Percentiles rank a stretch among this genome's conserved stretches.
phyloP scores from a whole-genome alignment of 2,797 vertebrate genomes.

The Syngnathus acus region DNA sequence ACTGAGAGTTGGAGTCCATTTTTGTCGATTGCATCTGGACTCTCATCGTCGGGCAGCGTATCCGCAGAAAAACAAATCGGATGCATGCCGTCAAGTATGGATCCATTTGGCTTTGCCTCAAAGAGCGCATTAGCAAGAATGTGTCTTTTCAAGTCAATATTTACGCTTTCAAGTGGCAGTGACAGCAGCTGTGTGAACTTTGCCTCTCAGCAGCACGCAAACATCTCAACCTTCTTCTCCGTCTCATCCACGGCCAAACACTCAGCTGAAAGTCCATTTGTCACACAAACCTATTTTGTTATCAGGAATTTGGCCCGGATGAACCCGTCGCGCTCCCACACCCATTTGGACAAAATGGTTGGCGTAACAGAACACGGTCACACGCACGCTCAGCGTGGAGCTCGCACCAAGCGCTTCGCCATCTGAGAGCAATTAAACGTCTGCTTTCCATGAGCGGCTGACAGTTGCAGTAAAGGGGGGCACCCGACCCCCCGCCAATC shows the following conservation, averaged over 20 bases:
- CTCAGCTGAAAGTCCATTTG: background rate
- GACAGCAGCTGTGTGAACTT: background rate
- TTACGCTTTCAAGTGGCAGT: background rate
- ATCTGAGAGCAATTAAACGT: slow-evolving; percentile 75
- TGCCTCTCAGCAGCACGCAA: background rate
- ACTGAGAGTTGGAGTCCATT: too few relatives aligned
- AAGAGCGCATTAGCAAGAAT: background rate
- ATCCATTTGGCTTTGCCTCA: background rate
- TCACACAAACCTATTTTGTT: slow-evolving; percentile 9
- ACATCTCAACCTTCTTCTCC: background rate
- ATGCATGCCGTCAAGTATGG: too few relatives aligned
- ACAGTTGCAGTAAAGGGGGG: slow-evolving; percentile 41
- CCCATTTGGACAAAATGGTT: slow-evolving; percentile 51
- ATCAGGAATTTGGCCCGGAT: slow-evolving; percentile 17
- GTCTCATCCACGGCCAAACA: slow-evolving; percentile 13
- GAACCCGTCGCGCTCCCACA: slow-evolving; percentile 22
- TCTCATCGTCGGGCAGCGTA: too few relatives aligned
- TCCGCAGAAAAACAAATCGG: too few relatives aligned
- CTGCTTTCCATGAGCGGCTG: slow-evolving; percentile 65
- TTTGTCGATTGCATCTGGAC: too few relatives aligned
- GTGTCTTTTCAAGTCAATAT: background rate
- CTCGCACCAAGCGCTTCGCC: slow-evolving; percentile 55
- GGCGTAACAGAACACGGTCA: slow-evolving; percentile 42
- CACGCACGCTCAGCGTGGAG: slow-evolving; percentile 45
- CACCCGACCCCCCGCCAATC: slow-evolving; percentile 13